Evolutionary conservation across 2,113 vertebrate genomes (phyloP), one percentile per base, ranked within the genome.

Genomic region (Anarhynchus alexandrinus): DNA sequence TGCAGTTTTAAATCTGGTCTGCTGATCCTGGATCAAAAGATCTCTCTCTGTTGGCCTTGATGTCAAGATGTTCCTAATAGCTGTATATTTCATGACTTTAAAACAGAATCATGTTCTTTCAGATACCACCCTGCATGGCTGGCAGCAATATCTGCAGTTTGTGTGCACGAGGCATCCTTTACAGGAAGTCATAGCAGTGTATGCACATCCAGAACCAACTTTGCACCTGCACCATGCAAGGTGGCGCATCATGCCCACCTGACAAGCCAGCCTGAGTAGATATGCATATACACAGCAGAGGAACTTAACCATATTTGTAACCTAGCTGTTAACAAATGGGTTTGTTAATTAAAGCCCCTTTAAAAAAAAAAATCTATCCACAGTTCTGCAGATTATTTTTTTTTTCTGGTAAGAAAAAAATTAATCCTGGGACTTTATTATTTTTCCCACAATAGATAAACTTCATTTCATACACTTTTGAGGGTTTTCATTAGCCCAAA

Each of bases 1-100:
- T 79, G 83, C 16, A 11, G 45, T 54, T 92, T 94, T 93, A 93
- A 93, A 89, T 67, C 67, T 49, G 47, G 22, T 74, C 73, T 91
- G 72, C 61, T 92, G 77, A 92, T 89, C n/a, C 43, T 42, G 29
- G 70, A 95, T 95, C 80, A 95, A 71, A 93, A 93, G 58, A 72
- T 52, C 49, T 77, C 64, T 85, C 10, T 82, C 20, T 76, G 15
- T 43, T 67, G 22, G 15, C 47, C 72, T 83, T 15, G 3, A 82
- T 74, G 76, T 83, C 55, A 89, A 71, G 65, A 74, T 91, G n/a
- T 84, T 95, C 72, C 61, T 58, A 52, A 58, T 27, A 78, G 14
- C 15, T 91, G 9, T 74, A 9, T 64, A 57, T 82, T 90, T 93
- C 40, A 84, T n/a, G 20, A 38, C 45, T 69, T 74, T 59, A 67